A percentile compares a stretch with the other conserved stretches of the same genome.
These are phyloP conservation scores for Manis pentadactyla DNA, from an alignment of 2,797 vertebrate genomes.

Conservation along the genomic window DNA sequence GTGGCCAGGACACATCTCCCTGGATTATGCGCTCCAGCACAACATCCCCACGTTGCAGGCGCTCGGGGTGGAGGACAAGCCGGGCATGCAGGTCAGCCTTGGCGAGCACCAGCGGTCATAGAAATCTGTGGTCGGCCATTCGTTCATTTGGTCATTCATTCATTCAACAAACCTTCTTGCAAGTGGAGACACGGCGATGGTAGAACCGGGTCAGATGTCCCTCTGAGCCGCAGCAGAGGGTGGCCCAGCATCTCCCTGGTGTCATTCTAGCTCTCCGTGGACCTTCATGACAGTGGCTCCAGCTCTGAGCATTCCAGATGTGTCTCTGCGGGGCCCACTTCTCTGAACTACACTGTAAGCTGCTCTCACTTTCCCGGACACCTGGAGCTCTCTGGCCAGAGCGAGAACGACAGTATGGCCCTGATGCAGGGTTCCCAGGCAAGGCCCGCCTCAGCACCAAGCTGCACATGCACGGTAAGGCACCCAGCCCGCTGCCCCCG, in stretches of 20 bases:
- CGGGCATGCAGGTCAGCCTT: conserved; percentile 87
- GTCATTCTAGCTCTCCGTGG: conserved; percentile 83
- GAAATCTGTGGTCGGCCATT: conserved; percentile 76
- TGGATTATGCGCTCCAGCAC: conserved; percentile 87
- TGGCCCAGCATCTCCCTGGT: fast-evolving
- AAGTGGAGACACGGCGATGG: fast-evolving
- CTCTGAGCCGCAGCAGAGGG: not conserved
- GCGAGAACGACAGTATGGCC: conserved; percentile 77
- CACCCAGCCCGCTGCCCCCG: fast-evolving
- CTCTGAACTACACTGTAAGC: conserved; percentile 85
- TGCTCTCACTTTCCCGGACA: conserved; percentile 76
- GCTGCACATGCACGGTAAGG: conserved; percentile 86
- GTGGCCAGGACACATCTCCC: conserved; percentile 72
- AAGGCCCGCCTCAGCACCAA: conserved; percentile 77
- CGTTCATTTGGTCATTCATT: conserved; percentile 3
- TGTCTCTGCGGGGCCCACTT: conserved; percentile 83
- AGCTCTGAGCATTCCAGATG: conserved; percentile 82
- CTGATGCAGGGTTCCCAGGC: conserved; percentile 76
- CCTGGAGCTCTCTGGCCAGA: conserved; percentile 83
- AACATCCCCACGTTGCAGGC: conserved; percentile 85
- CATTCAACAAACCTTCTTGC: not conserved
- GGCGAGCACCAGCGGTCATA: not conserved
- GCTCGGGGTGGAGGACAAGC: conserved; percentile 85
- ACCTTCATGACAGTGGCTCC: conserved; percentile 75
- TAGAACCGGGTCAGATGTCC: not conserved